Evolutionary conservation across 2,888 invertebrate genomes (phyloP).

Genomic region (Halictus quadricinctus): DNA sequence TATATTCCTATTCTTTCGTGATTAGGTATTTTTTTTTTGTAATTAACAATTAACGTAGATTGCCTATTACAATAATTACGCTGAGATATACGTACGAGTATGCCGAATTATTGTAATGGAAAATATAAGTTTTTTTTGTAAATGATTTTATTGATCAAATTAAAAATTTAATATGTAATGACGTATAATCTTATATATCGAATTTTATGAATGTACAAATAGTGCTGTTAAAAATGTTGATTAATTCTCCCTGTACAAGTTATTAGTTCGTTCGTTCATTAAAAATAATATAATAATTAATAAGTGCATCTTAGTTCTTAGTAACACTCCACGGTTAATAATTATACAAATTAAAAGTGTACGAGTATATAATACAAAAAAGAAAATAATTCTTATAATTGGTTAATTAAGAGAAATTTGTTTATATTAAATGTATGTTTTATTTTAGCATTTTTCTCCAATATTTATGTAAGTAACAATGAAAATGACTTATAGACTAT

Average conservation of each 20-base stretch:
- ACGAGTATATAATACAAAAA: constrained; percentile 24
- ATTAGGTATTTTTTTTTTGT: constrained; percentile 7
- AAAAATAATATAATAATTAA: constrained; percentile 30
- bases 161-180: constrained; percentile 11
- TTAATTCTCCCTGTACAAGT: constrained; percentile 30
- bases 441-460: constrained; percentile 80
- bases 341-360: constrained; percentile 41
- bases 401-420: constrained; percentile 49
- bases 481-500: constrained; percentile 81
- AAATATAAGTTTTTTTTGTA: constrained; percentile 9
- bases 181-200: constrained; percentile 13
- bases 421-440: constrained; percentile 82
- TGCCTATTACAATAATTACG: neutral
- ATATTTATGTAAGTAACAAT: constrained; percentile 83
- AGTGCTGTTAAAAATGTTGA: constrained; percentile 15
- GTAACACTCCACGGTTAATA: constrained; percentile 22
- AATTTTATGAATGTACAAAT: constrained; percentile 35
- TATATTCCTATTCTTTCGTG: constrained; percentile 7
- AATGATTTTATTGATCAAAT: constrained; percentile 27
- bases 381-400: constrained; percentile 26
- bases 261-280: constrained; percentile 22
- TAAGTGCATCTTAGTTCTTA: constrained; percentile 29
- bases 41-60: constrained; percentile 24
- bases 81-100: neutral
- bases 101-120: constrained; percentile 13